These are phyloP conservation scores for Diadema setosum DNA, from an alignment of 35 echinoderm and acorn worm species.

Conservation along the genomic window DNA sequence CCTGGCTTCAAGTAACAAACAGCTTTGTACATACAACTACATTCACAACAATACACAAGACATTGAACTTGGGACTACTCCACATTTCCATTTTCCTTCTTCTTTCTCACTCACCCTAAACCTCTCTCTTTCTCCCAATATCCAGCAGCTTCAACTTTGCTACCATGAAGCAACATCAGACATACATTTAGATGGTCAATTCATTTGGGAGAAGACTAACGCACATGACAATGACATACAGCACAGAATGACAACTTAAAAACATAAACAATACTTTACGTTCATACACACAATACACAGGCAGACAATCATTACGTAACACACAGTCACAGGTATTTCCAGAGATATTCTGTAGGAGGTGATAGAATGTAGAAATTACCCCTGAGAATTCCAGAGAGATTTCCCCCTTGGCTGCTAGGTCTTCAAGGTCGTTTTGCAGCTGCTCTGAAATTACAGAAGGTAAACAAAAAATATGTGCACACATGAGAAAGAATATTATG, in stretches of 20 bases:
- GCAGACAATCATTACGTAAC: background rate
- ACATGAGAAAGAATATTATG: background rate
- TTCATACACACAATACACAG: background rate
- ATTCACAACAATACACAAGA: too few relatives aligned
- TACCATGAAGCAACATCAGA: too few relatives aligned
- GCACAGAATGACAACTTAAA: background rate
- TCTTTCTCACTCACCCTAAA: too few relatives aligned
- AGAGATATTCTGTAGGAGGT: background rate
- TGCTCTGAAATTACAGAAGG: background rate
- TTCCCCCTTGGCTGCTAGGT: conserved; percentile 50
- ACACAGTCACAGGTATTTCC: background rate
- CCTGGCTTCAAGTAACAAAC: too few relatives aligned
- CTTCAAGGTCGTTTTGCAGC: conserved; percentile 8
- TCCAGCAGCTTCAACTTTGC: too few relatives aligned
- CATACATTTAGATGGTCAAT: too few relatives aligned
- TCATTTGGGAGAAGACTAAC: too few relatives aligned
- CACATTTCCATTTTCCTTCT: too few relatives aligned
- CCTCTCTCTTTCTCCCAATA: too few relatives aligned
- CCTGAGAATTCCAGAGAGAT: conserved; percentile 84
- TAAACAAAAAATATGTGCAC: background rate
- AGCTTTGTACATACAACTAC: too few relatives aligned
- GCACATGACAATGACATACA: background rate
- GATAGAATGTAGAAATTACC: conserved; percentile 57
- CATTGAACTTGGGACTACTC: too few relatives aligned
- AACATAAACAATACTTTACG: conserved; percentile 6